phyloP scores from a whole-genome alignment of 2,113 vertebrate genomes.

The Taurulus bubalis region DNA sequence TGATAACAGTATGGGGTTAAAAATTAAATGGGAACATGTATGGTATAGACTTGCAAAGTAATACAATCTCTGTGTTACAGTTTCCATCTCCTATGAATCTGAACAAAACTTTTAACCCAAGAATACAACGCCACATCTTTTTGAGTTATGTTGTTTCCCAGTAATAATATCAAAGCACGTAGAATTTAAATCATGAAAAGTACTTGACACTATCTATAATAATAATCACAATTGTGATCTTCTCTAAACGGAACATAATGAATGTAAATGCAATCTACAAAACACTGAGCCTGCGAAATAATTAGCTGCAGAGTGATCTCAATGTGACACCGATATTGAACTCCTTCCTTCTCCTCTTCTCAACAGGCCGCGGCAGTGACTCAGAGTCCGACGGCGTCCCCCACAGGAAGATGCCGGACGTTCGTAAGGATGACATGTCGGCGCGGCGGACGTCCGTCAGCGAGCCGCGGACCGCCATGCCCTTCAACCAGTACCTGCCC shows the following conservation, averaged over 20 bases:
- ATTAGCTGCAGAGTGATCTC: background rate
- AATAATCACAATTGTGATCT: too few relatives aligned
- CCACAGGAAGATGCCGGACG: conserved; percentile 92
- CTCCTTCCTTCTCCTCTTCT: background rate
- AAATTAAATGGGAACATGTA: background rate
- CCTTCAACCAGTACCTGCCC: conserved; percentile 99
- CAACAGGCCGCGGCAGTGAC: conserved; percentile 94
- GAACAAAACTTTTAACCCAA: background rate
- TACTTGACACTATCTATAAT: background rate
- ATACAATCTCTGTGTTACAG: background rate
- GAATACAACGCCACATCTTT: too few relatives aligned
- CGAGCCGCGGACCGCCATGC: conserved; percentile 91
- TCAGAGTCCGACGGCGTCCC: conserved; percentile 92
- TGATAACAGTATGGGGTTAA: background rate
- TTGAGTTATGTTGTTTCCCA: too few relatives aligned
- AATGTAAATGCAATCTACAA: background rate
- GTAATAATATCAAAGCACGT: background rate
- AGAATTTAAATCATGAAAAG: background rate
- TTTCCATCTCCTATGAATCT: too few relatives aligned
- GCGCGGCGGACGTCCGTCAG: conserved; percentile 91
- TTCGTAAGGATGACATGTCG: conserved; percentile 97
- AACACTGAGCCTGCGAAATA: background rate
- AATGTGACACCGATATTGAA: background rate
- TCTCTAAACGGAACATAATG: background rate
- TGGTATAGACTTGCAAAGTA: too few relatives aligned